Percentiles rank a stretch among this genome's conserved stretches.
Conservation (phyloP, 2,888 invertebrate species). For the Lasioglossum vierecki region DNA sequence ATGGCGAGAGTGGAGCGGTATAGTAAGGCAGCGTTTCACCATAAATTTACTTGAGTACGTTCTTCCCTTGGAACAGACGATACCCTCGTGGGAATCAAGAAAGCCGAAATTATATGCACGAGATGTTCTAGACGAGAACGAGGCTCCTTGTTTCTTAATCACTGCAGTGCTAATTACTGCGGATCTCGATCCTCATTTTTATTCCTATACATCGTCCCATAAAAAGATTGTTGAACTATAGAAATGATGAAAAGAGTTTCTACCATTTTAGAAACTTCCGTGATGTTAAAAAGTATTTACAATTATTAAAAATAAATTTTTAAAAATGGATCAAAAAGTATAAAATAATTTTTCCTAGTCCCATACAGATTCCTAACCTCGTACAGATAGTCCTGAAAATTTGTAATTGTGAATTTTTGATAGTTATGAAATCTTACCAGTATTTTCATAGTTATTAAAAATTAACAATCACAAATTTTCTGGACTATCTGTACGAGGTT, state of each 20-base stretch:
- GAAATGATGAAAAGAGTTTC: neutral
- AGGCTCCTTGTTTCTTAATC: slow-evolving; percentile 27
- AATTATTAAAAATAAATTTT: neutral
- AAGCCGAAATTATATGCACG: slow-evolving; percentile 60
- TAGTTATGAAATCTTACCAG: no score
- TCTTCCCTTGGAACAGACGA: slow-evolving; percentile 56
- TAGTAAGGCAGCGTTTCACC: slow-evolving; percentile 65
- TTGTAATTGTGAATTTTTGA: no score
- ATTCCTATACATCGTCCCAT: neutral
- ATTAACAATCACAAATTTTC: no score
- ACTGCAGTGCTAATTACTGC: neutral
- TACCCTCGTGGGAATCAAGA: slow-evolving; percentile 59
- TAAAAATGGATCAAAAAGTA: no score
- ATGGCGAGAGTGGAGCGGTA: slow-evolving; percentile 48
- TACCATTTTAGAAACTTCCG: neutral
- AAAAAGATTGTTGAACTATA: neutral
- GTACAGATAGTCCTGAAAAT: no score
- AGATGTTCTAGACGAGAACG: slow-evolving; percentile 26
- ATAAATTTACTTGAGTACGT: slow-evolving; percentile 73
- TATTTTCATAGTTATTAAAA: no score
- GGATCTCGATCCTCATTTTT: neutral
- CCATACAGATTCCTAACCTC: no score
- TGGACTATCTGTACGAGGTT: no score
- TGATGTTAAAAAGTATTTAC: neutral
- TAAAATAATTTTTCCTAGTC: no score